Conservation (phyloP, 2,797 vertebrate species). For the Tympanoctomys barrerae region DNA sequence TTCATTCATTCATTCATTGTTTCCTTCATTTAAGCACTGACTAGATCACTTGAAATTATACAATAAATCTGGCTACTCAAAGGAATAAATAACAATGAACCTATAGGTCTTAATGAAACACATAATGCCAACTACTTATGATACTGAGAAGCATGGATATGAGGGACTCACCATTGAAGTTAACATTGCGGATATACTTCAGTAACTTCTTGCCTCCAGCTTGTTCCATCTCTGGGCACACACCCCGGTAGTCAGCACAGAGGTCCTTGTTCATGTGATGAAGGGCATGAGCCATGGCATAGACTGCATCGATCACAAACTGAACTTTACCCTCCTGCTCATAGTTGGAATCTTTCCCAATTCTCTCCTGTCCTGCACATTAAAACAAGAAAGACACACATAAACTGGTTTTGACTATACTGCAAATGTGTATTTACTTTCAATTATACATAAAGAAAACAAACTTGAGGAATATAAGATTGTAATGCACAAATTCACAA, state of each 20-base stretch:
- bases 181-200: conserved; percentile 96
- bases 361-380: conserved; percentile 95
- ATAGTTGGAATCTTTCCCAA: conserved; percentile 96
- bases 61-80: not conserved
- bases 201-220: conserved; percentile 95
- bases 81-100: not conserved
- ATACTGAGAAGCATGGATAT: accelerated
- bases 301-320: conserved; percentile 99
- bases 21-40: not conserved
- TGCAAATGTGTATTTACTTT: not conserved
- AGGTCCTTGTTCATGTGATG: conserved; percentile 98
- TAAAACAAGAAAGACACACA: conserved; percentile 54
- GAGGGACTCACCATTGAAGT: conserved; percentile 96
- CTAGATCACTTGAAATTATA: not conserved
- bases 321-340: conserved; percentile 99
- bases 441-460: not conserved
- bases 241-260: conserved; percentile 93
- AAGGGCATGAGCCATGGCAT: conserved; percentile 97
- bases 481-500: not conserved
- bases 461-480: not conserved
- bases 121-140: not conserved
- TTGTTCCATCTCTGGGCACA: conserved; percentile 96
- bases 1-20: not conserved
- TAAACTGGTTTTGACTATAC: conserved; percentile 60
- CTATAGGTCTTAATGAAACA: not conserved